A percentile compares a stretch with the other conserved stretches of the same genome.
phyloP scores from a whole-genome alignment of 2,888 invertebrate genomes.

The Plebejus melissa region DNA sequence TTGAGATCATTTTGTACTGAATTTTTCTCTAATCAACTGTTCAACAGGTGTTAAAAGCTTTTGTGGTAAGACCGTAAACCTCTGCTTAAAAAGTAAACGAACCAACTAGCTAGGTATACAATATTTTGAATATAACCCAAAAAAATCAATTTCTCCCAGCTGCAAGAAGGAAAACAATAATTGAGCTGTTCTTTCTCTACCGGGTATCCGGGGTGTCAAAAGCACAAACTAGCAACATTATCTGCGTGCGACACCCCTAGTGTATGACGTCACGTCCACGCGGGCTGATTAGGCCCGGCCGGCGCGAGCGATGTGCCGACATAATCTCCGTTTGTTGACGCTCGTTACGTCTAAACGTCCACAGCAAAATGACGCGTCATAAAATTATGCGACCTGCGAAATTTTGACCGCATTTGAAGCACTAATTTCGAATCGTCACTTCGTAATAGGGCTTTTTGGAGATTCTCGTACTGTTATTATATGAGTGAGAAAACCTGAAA shows the following conservation, averaged over 20 bases:
- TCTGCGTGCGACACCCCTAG: slow-evolving; percentile 1
- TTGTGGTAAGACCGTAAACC: no score
- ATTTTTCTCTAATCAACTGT: no score
- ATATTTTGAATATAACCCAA: no score
- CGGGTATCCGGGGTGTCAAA: not conserved
- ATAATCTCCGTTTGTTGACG: slow-evolving; percentile 20
- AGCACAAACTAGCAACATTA: not conserved
- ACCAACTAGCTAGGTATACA: no score
- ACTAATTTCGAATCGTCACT: not conserved
- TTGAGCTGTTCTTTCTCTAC: no score
- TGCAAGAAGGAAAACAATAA: no score
- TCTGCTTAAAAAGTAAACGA: no score
- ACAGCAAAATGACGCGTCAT: slow-evolving; percentile 10
- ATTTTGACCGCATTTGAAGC: not conserved
- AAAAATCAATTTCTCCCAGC: no score
- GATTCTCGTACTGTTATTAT: not conserved
- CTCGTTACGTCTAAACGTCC: slow-evolving; percentile 13
- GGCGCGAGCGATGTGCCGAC: slow-evolving; percentile 1
- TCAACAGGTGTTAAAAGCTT: no score
- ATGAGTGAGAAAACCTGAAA: no score
- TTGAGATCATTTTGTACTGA: no score
- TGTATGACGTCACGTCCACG: not conserved
- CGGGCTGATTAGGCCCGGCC: slow-evolving; percentile 15
- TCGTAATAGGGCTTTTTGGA: not conserved
- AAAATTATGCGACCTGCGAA: not conserved